Percentiles rank a stretch among this genome's conserved stretches.
Conservation (phyloP, 1,140 invertebrate species). For the Berghia stephanieae region DNA sequence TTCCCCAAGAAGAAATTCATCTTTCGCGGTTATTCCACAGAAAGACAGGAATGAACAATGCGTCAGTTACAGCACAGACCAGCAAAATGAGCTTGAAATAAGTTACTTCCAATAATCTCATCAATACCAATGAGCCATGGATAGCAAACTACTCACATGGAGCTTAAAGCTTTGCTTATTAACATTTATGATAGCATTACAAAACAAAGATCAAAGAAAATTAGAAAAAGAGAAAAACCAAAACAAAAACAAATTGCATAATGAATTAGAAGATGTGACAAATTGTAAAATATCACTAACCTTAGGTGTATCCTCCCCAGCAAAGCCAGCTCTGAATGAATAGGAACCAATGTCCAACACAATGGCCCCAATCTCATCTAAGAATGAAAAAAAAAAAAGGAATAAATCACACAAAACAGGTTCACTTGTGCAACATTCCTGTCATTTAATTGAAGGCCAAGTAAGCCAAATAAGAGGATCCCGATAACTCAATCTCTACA, state of each 20-base stretch:
- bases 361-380: conserved; percentile 96
- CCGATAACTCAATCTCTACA: not conserved
- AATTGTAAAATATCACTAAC: conserved; percentile 37
- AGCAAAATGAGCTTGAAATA: too few relatives aligned
- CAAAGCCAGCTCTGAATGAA: conserved; percentile 86
- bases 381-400: conserved; percentile 36
- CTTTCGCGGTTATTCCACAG: too few relatives aligned
- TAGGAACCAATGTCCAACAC: conserved; percentile 96
- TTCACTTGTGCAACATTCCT: not conserved
- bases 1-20: too few relatives aligned
- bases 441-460: not conserved
- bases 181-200: not conserved
- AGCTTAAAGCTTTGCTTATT: not conserved
- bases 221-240: not conserved
- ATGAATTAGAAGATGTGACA: too few relatives aligned
- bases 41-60: too few relatives aligned
- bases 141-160: not conserved
- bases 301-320: conserved; percentile 88
- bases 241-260: not conserved
- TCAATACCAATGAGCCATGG: too few relatives aligned
- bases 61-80: too few relatives aligned
- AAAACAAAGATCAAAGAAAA: not conserved
- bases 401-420: not conserved
- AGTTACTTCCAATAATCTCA: too few relatives aligned
- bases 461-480: not conserved